A percentile compares a stretch with the other conserved stretches of the same genome.
phyloP scores from a whole-genome alignment of 2,113 vertebrate species.

The Ammodramus savannarum region DNA sequence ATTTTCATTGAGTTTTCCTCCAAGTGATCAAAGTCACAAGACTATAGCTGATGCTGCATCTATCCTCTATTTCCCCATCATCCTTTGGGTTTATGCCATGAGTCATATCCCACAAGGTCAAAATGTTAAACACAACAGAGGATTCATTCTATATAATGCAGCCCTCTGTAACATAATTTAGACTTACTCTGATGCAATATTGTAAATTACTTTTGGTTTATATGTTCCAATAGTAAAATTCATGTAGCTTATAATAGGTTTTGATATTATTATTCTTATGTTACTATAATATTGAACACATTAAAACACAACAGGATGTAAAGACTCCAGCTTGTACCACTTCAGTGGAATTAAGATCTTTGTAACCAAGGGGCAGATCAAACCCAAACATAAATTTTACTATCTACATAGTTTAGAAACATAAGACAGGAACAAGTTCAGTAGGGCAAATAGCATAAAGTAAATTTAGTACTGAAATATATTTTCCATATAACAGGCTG shows the following conservation, averaged over 20 bases:
- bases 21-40: neutral
- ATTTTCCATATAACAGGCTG: neutral
- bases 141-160: neutral
- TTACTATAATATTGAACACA: neutral
- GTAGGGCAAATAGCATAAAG: neutral
- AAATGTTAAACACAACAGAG: neutral
- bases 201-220: neutral
- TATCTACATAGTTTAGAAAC: neutral
- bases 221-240: constrained; percentile 7
- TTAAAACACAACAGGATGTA: neutral
- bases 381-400: constrained; percentile 11
- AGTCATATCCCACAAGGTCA: neutral
- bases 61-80: neutral
- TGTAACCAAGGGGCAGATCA: constrained; percentile 8
- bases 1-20: neutral
- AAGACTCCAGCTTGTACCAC: neutral
- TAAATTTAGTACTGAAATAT: constrained; percentile 16
- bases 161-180: neutral
- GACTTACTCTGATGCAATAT: neutral
- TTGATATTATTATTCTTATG: neutral
- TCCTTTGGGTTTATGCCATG: neutral
- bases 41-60: neutral
- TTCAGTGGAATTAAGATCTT: neutral
- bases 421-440: neutral
- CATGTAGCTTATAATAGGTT: neutral